Evolutionary conservation across 2,113 vertebrate genomes (phyloP), one percentile per base, ranked within the genome.

Genomic region (Siphamia tubifer): DNA sequence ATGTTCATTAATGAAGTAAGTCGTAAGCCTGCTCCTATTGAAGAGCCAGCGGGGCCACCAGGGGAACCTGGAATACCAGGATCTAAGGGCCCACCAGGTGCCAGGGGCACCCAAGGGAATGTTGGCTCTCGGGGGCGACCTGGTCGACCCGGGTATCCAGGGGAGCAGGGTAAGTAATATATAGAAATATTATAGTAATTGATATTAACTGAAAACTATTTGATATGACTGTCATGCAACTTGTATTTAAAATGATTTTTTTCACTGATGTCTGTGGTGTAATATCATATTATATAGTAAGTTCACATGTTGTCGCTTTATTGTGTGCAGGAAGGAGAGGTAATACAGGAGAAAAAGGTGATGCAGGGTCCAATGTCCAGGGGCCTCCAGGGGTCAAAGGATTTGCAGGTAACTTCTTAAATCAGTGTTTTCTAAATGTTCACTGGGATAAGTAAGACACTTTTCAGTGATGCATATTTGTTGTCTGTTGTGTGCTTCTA

Each of bases 61-160:
- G 94, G 96, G 47, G 93, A 95, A 43, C 94, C 94, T 2, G 94
- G 94, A 1, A 87, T 93, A 9, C 91, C 93, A n/a, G 93, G 93
- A 15, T 62, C 82, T 23, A 91, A 85, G 11, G 92, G 93, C 9
- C 67, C 77, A 1, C 94, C 74, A 6, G 93, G 94, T 0, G 48
- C 28, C 35, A 90, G 84, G 7, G 95, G 95, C 8, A 77, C 85
- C 54, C 86, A 85, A 58, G 95, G 95, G 28, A 62, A 86, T 28
- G 81, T 86, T 1, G 92, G 91, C 3, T 8, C 65, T 8, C 86
- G 93, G 5, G 93, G 94, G 12, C 82, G 74, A 16, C 66, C 80
- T 5, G 94, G 91, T 3, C 92, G 58, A 28, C 47, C 89, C 1
- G 93, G 93, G 6, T 94, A 91, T 53, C 94, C 93, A 6, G 94